Evolutionary conservation across 2,797 vertebrate species (phyloP), one percentile per base, ranked within the genome.

Genomic region (Malacoctenus gilli): DNA sequence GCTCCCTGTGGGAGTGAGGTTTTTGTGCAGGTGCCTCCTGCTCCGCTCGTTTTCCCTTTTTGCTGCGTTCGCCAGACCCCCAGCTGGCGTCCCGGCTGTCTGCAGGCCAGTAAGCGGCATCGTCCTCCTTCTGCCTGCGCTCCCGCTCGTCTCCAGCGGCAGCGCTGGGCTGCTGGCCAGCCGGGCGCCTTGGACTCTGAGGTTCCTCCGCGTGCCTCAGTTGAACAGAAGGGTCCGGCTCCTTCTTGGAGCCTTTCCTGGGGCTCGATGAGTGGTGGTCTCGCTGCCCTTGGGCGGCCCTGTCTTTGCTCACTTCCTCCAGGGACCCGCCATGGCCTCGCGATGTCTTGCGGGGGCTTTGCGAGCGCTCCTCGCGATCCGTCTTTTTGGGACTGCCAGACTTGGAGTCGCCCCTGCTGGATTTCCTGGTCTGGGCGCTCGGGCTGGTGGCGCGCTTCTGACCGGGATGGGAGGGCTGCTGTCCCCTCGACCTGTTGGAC

Each of bases 261-360:
- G 95, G 94, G 82, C 94, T 95, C 0, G 84, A 70, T 50, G 93
- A 91, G 48, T 13, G 73, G 23, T 69, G 67, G 53, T 82, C 89
- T 34, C 72, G 59, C 37, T 59, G 76, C 11, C 46, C 57, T 13
- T 83, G 4, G 36, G 14, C 0, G 37, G 48, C 59, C 31, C 57
- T 83, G 75, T 59, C 82, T 18, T 19, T 69, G 59, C 72, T 85
- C 70, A 72, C 28, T 8, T 92, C 89, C 4, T 78, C 87, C 43
- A 86, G 76, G 19, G 87, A 87, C 21, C 69, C 72, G 0, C 65
- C 14, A 35, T 69, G 48, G 22, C 69, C 61, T 28, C 46, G 55
- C 46, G 84, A 83, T 0, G 56, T 40, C 54, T 87, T 89, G 5
- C 63, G 68, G 15, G 83, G 86, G 64, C 87, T 90, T 5, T 68